Evolutionary conservation across 2,113 vertebrate genomes (phyloP), one percentile per base, ranked within the genome.

Genomic region (Leptobrachium leishanense): DNA sequence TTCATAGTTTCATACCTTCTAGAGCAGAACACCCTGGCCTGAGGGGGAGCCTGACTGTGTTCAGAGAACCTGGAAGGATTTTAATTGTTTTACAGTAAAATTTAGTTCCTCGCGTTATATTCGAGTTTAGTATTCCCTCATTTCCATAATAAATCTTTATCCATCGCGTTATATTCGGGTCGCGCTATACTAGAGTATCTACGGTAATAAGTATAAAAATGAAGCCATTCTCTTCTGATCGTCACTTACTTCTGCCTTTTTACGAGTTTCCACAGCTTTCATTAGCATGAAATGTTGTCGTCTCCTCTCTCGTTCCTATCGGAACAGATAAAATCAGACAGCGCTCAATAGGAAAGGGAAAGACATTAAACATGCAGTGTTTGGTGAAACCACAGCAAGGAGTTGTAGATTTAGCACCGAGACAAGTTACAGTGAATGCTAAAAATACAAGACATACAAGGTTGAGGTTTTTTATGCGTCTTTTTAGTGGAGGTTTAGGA

Each of bases 271-370:
- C 88, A 98, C 93, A 73, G 95, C 96, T 90, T 96, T 99, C 92
- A 97, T 92, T 74, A 98, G 92, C 94, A 98, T 95, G 93, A 96
- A 93, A 77, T 99, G 96, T 81, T 99, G 97, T 71, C 94, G 90
- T 63, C 95, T 93, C 85, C 96, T 90, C 84, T 99, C 96, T 82
- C 94, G 92, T 81, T 99, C 97, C 97, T 99, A 89, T 82, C 85
- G 88, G 84, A 90, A 81, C 84, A 92, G 73, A 93, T 77, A 90
- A 84, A 83, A 86, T 88, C 90, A 90, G 90, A 91, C 77, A 82
- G 81, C 84, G 85, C 84, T 87, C 86, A 85, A 79, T 31, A 31
- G 20, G 44, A 66, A 72, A 15, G 4, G 8, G 46, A 4, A 5
- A 5, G 46, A 50, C 55, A 3, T 1, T 8, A 1, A 12, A 81